These are phyloP conservation scores for Choloepus hoffmanni DNA, from an alignment of 2,113 vertebrate species.

Conservation along the genomic window DNA sequence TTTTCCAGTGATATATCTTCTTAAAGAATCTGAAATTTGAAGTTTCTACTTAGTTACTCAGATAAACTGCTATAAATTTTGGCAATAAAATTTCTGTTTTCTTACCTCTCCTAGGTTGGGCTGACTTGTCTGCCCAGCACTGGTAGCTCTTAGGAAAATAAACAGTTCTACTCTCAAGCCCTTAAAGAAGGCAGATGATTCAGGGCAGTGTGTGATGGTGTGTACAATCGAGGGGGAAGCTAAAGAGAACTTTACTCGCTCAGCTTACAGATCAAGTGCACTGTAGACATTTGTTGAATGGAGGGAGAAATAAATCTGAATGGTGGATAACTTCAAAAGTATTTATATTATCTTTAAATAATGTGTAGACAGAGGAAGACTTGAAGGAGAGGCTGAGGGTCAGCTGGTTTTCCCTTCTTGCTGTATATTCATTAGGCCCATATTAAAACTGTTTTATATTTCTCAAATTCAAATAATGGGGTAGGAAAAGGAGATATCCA, in stretches of 20 bases:
- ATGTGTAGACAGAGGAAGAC: too few relatives aligned
- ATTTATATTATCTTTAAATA: neutral
- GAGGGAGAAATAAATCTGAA: neutral
- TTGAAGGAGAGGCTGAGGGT: neutral
- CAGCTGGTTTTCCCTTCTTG: neutral
- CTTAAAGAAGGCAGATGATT: neutral
- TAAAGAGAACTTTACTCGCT: neutral
- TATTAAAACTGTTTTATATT: constrained; percentile 8
- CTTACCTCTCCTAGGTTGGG: neutral
- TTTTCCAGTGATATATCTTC: constrained; percentile 3
- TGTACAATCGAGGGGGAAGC: neutral
- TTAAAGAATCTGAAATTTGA: neutral
- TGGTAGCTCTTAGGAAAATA: neutral
- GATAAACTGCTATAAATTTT: constrained; percentile 23
- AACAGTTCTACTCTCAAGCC: neutral
- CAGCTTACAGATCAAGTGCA: neutral
- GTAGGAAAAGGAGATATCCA: neutral
- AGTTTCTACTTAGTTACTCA: neutral
- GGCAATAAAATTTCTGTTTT: neutral
- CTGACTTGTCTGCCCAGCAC: neutral
- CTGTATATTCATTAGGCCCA: neutral
- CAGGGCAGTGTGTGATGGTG: neutral
- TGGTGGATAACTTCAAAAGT: neutral
- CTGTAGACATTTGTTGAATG: neutral
- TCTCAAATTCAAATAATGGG: neutral